These are phyloP conservation scores for Drosophila anomalata DNA, from an alignment of 2,888 invertebrate species.

Conservation along the genomic window DNA sequence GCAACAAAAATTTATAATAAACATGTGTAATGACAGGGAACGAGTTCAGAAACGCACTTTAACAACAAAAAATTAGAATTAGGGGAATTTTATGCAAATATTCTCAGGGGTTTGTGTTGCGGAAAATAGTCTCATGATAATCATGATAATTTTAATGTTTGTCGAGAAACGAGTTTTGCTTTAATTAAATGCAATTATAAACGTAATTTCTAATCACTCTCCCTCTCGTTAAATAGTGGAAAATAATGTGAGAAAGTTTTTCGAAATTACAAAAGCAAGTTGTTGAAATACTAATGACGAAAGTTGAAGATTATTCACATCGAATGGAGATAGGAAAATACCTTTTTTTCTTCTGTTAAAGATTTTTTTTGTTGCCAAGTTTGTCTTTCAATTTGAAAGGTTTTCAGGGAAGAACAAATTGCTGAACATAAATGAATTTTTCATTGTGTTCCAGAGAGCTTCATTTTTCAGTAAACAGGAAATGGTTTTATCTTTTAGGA, in stretches of 20 bases:
- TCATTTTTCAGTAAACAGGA: neutral
- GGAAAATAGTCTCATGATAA: conserved; percentile 2
- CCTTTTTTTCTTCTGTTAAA: neutral
- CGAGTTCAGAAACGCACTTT: conserved; percentile 19
- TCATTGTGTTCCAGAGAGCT: conserved; percentile 2
- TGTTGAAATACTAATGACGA: neutral
- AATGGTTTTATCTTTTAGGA: neutral
- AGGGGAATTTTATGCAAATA: conserved; percentile 12
- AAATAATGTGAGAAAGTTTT: conserved; percentile 26
- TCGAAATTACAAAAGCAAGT: neutral
- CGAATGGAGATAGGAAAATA: conserved; percentile 5
- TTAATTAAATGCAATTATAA: conserved; percentile 60
- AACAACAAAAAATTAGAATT: conserved; percentile 5
- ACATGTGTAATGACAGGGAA: conserved; percentile 64
- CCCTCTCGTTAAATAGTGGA: conserved; percentile 1
- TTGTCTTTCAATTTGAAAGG: neutral
- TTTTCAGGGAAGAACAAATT: neutral
- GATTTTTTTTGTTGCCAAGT: neutral
- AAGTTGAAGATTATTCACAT: conserved; percentile 7
- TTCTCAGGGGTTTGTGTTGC: conserved; percentile 23
- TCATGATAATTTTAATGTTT: neutral
- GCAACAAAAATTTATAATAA: conserved; percentile 54
- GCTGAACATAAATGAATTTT: conserved; percentile 3
- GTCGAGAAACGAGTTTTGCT: conserved; percentile 29
- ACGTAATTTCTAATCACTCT: conserved; percentile 32